Base-by-base conservation (phyloP, 1,140 invertebrate species). In the Drosophila parvula region DNA sequence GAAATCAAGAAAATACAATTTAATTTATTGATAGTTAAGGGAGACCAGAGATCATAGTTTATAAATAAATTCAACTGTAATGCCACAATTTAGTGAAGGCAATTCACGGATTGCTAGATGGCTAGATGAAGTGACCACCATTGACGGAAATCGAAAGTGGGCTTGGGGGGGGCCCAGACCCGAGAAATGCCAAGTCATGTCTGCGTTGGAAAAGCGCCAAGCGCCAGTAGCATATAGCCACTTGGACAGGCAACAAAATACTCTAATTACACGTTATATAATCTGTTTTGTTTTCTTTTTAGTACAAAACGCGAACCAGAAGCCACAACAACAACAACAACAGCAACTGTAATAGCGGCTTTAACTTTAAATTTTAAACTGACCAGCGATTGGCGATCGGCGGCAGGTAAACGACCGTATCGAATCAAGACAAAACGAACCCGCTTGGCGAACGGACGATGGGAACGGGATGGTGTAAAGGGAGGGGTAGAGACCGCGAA, bases 231-330 rank as follows among this genome's bases (percentile, higher is more conserved):
- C 38, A 28, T 48, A 30, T 30, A 5, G 48, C 30, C 28, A 62
- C 32, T 48, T 48, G n/a, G 30, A 30, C 32, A 40, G 43, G n/a
- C 58, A 50, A n/a, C 57, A 68, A 59, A 78, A 53, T 76, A 70
- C 63, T 73, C 70, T 89, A 89, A 83, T 83, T 89, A 89, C 83
- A 79, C 64, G 69, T 86, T 86, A 86, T 86, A 88, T 88, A 86
- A 88, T 69, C 74, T 67, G 55, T 57, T 77, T 60, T 47, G 50
- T 67, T 58, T 60, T 55, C 74, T 59, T 58, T 58, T 78, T 70
- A 78, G 75, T 65, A 78, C 75, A 51, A 55, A 58, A 18, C 65
- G 53, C 32, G 36, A 76, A 22, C 65, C 65, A 51, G 34, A 51
- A 61, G 45, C n/a, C n/a, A n/a, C 55, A 51, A 38, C 55, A 53